These are phyloP conservation scores for Recurvirostra avosetta DNA, from an alignment of 2,113 vertebrate genomes.

Conservation along the genomic window DNA sequence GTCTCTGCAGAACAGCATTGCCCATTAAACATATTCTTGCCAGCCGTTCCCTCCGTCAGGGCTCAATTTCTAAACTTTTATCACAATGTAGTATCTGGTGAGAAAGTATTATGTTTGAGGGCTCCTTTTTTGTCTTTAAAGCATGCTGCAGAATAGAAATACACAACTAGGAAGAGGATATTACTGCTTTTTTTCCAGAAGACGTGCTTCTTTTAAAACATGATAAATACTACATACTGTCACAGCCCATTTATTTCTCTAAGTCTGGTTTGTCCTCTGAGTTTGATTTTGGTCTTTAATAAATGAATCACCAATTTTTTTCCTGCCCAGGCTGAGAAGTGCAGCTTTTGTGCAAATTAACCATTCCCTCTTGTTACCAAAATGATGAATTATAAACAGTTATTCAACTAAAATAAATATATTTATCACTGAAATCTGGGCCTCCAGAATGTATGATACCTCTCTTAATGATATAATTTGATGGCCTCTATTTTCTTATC, in stretches of 20 bases:
- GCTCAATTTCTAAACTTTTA: background rate
- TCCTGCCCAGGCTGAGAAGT: conserved; percentile 13
- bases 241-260: conserved; percentile 35
- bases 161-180: background rate
- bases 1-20: background rate
- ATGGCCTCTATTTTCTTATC: background rate
- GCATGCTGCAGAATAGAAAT: background rate
- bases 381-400: conserved; percentile 47
- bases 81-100: background rate
- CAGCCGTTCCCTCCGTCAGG: background rate
- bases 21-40: background rate
- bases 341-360: conserved; percentile 29
- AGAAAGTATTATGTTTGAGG: background rate
- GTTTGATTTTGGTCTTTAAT: conserved; percentile 43
- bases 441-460: background rate
- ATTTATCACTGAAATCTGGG: conserved; percentile 13
- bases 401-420: conserved; percentile 32
- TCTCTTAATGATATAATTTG: conserved; percentile 29
- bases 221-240: background rate
- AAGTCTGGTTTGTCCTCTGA: background rate
- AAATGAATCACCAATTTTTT: conserved; percentile 23
- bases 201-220: conserved; percentile 9
- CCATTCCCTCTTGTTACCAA: conserved; percentile 5
- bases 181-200: background rate
- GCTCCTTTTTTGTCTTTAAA: background rate